A percentile compares a stretch with the other conserved stretches of the same genome.
These are phyloP conservation scores for Achroia grisella DNA, from an alignment of 1,140 invertebrate species.

Conservation along the genomic window DNA sequence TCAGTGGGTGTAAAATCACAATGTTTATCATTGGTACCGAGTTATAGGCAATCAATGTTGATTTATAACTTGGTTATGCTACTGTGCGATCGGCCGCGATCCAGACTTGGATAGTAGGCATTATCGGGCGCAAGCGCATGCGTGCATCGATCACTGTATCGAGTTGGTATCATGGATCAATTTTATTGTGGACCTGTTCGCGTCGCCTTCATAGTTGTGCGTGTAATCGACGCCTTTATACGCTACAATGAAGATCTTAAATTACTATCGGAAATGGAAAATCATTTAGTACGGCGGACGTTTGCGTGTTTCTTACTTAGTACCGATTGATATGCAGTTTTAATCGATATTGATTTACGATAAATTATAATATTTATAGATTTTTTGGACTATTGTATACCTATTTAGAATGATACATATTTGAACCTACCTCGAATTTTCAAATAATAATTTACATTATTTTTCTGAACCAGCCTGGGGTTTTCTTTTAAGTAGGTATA, in stretches of 20 bases:
- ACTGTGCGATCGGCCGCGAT: constrained; percentile 28
- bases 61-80: constrained; percentile 45
- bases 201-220: constrained; percentile 5
- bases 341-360: too few relatives aligned
- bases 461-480: too few relatives aligned
- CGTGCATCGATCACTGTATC: constrained; percentile 28
- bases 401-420: too few relatives aligned
- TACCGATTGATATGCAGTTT: too few relatives aligned
- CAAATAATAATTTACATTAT: too few relatives aligned
- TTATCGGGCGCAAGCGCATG: constrained; percentile 10
- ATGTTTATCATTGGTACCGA: constrained; percentile 40
- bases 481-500: too few relatives aligned
- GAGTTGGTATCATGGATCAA: constrained; percentile 12
- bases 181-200: constrained; percentile 12
- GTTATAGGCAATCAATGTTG: constrained; percentile 38
- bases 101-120: constrained; percentile 20
- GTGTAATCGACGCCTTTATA: background rate
- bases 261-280: constrained; percentile 6
- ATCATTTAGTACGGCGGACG: background rate
- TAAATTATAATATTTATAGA: too few relatives aligned
- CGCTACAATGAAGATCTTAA: constrained; percentile 1
- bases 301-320: too few relatives aligned
- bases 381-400: too few relatives aligned
- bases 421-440: too few relatives aligned
- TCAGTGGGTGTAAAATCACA: constrained; percentile 31